Conservation (phyloP, 2,797 vertebrate genomes). For the Oryzias dopingdopingensis region DNA sequence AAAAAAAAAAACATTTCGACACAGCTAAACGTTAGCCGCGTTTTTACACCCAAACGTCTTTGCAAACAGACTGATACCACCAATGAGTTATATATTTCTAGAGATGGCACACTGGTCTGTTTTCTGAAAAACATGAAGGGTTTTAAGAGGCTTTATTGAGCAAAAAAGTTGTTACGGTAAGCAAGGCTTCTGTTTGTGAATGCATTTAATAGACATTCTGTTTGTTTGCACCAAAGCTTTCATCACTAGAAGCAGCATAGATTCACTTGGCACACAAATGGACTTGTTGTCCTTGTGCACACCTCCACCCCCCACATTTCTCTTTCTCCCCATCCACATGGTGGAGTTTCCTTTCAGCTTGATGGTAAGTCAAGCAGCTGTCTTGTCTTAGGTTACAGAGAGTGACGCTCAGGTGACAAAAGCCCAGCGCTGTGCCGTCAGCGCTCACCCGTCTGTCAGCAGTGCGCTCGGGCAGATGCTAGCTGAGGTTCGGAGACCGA, state of each 20-base stretch:
- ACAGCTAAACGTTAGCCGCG: too few relatives aligned
- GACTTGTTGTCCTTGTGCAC: constrained; percentile 26
- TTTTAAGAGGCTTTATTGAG: too few relatives aligned
- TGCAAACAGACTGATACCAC: too few relatives aligned
- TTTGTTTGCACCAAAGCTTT: constrained; percentile 16
- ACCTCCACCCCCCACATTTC: background rate
- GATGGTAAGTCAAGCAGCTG: constrained; percentile 65
- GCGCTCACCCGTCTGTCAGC: constrained; percentile 44
- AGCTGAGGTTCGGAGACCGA: constrained; percentile 26
- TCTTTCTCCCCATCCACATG: constrained; percentile 3
- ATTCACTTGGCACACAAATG: constrained; percentile 47
- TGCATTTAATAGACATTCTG: constrained; percentile 7
- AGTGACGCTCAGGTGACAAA: constrained; percentile 71
- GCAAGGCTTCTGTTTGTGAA: too few relatives aligned
- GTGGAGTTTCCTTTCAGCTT: constrained; percentile 58
- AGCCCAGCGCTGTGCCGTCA: constrained; percentile 44
- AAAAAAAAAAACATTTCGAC: too few relatives aligned
- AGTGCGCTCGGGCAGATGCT: constrained; percentile 56
- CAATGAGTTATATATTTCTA: too few relatives aligned
- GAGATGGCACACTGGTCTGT: too few relatives aligned
- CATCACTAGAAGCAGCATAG: constrained; percentile 11
- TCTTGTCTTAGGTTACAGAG: constrained; percentile 61
- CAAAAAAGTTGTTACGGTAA: too few relatives aligned
- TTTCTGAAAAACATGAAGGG: too few relatives aligned
- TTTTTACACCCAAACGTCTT: too few relatives aligned